Conservation (phyloP, 2,113 vertebrate species). For the Caloenas nicobarica region DNA sequence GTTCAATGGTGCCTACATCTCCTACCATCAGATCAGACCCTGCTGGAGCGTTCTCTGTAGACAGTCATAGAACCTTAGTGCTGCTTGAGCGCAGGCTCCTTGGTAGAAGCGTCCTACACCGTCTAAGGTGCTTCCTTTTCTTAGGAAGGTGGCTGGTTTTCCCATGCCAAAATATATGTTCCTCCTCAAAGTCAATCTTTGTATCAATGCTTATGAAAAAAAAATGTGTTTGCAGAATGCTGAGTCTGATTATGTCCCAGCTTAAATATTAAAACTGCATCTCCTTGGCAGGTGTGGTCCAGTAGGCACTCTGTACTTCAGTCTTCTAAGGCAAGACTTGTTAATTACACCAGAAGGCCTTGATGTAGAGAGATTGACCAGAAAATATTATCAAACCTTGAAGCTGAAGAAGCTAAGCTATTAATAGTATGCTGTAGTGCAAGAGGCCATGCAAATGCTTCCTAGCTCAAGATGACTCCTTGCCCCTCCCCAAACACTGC, state of each 20-base stretch:
- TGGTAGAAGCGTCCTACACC: background rate
- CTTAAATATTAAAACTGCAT: background rate
- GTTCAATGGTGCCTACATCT: background rate
- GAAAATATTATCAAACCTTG: background rate
- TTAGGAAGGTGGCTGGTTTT: background rate
- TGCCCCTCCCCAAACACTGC: background rate
- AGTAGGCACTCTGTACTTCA: background rate
- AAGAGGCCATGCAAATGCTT: background rate
- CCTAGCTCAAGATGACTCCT: background rate
- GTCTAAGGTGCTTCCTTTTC: background rate
- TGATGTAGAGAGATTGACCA: background rate
- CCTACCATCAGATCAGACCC: background rate
- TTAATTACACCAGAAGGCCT: background rate
- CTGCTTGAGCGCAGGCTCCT: background rate
- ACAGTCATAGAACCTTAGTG: background rate
- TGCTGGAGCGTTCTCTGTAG: background rate
- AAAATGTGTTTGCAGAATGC: background rate
- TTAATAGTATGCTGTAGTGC: background rate
- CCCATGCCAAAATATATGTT: background rate
- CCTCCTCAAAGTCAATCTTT: background rate
- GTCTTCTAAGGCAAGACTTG: background rate
- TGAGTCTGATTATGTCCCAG: background rate
- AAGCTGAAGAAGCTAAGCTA: background rate
- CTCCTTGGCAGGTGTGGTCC: background rate
- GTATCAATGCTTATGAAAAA: background rate